Base-by-base conservation (phyloP, 2,888 invertebrate species). In the Orchesella flavescens region DNA sequence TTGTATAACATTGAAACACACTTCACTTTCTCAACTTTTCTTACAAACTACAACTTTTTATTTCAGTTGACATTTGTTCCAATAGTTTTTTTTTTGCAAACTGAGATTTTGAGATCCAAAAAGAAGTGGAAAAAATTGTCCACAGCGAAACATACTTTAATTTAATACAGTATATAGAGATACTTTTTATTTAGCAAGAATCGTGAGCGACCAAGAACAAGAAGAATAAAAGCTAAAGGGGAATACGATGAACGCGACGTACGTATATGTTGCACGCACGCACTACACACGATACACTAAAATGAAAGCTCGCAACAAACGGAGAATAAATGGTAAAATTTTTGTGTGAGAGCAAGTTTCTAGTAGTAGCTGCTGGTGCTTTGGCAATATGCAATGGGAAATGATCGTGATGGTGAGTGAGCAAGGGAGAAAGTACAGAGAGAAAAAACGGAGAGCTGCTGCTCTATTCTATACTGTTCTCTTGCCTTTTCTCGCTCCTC, bases 211-310 rank as follows among this genome's bases (percentile, higher is more conserved):
- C 15, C 23, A 57, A n/a, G 49, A 76, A 63, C 34, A 65, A 76
- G 66, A 55, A 55, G 34, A 59, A 81, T 66, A 76, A 77, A 81
- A 84, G 75, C 74, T 73, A 78, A 73, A 83, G 75, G 84, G 83
- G 17, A 68, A 57, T 19, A n/a, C 34, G 34, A 34, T 10, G 21
- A 83, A 73, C 72, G 59, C 65, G 73, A 72, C 43, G 34, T 19
- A 21, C 5, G 34, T n/a, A 12, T n/a, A 12, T 57, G 71, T 75
- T 65, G 43, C 80, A 81, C 80, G 77, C 76, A 84, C 84, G 72
- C 76, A 84, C 84, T 12, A 17, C 80, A 61, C 76, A 63, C 72
- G 65, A 77, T 77, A 83, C 77, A 83, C 83, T 77, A 69, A 83
- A 83, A 83, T 83, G 83, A 83, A 83, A 83, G 83, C 63, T 75